Percentiles rank a stretch among this genome's conserved stretches.
These are phyloP conservation scores for Dendrocincla tyrannina DNA, from an alignment of 2,797 vertebrate genomes.

Conservation along the genomic window DNA sequence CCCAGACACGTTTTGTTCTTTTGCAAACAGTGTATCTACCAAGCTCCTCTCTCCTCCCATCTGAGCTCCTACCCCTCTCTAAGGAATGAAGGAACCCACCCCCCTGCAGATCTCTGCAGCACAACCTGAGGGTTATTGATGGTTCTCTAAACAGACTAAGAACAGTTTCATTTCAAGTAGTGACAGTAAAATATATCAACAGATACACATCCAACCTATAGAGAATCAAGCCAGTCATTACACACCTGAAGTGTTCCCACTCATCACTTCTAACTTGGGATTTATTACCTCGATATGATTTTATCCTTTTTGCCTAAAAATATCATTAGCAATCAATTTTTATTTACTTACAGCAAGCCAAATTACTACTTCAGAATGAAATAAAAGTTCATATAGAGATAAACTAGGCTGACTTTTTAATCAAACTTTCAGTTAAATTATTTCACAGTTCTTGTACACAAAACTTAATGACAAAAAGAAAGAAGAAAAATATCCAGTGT, in stretches of 20 bases:
- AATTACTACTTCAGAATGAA: background rate
- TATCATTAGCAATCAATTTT: background rate
- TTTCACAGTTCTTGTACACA: background rate
- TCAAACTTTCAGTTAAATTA: background rate
- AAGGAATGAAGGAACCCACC: background rate
- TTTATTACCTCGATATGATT: background rate
- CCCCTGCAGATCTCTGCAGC: background rate
- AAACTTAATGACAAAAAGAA: background rate
- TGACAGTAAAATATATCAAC: background rate
- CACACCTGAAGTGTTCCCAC: background rate
- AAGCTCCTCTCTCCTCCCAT: background rate
- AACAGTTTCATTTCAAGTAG: background rate
- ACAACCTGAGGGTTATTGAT: background rate
- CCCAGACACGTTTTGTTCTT: accelerated
- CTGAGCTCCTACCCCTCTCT: background rate
- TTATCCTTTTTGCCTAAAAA: background rate
- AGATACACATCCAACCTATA: accelerated
- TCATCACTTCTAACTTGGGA: background rate
- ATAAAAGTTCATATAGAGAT: background rate
- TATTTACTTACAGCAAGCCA: background rate
- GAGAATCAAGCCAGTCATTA: background rate
- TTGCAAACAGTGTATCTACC: background rate
- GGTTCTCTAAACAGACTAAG: background rate
- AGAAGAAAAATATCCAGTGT: background rate
- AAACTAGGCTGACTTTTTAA: background rate